These are phyloP conservation scores for Tragulus kanchil DNA, from an alignment of 2,113 vertebrate species.

Conservation along the genomic window DNA sequence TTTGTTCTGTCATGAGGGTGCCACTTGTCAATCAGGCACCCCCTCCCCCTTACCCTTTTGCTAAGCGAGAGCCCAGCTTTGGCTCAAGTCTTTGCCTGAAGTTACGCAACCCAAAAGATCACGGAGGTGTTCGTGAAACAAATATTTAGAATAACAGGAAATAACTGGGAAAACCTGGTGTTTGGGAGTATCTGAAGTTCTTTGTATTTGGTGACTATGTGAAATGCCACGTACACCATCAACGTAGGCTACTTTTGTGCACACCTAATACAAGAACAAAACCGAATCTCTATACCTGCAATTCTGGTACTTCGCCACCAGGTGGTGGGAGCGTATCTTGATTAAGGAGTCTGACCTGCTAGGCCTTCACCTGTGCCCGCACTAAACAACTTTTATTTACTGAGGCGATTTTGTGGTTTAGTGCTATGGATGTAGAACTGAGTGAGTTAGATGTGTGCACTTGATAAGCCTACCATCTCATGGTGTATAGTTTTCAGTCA, in stretches of 20 bases:
- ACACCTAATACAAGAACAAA: not conserved
- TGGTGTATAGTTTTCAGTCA: not conserved
- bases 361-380: not conserved
- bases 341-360: not conserved
- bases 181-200: not conserved
- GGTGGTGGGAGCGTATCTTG: slow-evolving; percentile 65
- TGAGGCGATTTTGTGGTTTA: not conserved
- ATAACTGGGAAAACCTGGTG: not conserved
- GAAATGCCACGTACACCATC: not conserved
- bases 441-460: not conserved
- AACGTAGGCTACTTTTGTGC: not conserved
- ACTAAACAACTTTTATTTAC: not conserved
- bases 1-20: slow-evolving; percentile 33
- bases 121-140: not conserved
- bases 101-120: not conserved
- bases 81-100: not conserved
- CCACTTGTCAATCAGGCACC: slow-evolving; percentile 27
- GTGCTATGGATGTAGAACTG: not conserved
- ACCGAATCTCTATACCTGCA: slow-evolving; percentile 61
- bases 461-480: not conserved
- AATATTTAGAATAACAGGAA: slow-evolving; percentile 18
- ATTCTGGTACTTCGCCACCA: slow-evolving; percentile 55
- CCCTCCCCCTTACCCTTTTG: not conserved
- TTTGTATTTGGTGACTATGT: not conserved
- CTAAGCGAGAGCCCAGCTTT: not conserved